These are phyloP conservation scores for Dermolepida albohirtum DNA, from an alignment of 2,888 invertebrate genomes.

Conservation along the genomic window DNA sequence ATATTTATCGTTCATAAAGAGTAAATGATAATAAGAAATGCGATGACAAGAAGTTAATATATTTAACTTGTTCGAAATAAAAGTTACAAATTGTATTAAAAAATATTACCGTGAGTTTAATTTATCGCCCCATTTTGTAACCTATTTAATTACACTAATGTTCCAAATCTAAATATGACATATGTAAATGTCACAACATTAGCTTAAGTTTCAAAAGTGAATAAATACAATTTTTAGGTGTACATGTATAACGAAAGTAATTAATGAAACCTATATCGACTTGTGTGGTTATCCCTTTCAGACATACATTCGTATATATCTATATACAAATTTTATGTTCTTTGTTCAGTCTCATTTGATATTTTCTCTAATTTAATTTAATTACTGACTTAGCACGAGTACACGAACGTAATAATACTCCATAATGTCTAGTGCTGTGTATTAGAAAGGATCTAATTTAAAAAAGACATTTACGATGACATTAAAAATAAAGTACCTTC, in stretches of 20 bases:
- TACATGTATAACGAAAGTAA: slow-evolving; percentile 10
- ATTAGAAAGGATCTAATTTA: slow-evolving; percentile 11
- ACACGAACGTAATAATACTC: not conserved
- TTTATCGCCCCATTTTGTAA: too few species aligned
- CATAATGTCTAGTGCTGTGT: not conserved
- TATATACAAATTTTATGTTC: not conserved
- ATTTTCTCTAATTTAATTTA: too few species aligned
- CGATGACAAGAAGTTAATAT: too few species aligned
- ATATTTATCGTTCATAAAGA: too few species aligned
- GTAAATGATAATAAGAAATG: too few species aligned
- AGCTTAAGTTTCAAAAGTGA: slow-evolving; percentile 15
- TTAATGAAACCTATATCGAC: slow-evolving; percentile 12
- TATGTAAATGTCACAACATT: slow-evolving; percentile 24
- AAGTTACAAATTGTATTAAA: too few species aligned
- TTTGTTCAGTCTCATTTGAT: not conserved
- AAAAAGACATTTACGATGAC: slow-evolving; percentile 28
- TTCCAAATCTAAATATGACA: not conserved
- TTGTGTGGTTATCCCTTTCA: slow-evolving; percentile 5
- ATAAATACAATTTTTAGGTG: slow-evolving; percentile 5
- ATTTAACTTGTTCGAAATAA: too few species aligned
- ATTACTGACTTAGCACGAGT: not conserved
- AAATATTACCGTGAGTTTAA: too few species aligned
- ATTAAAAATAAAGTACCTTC: slow-evolving; percentile 18
- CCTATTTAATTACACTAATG: too few species aligned
- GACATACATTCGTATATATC: not conserved